Conservation (phyloP, 2,113 vertebrate genomes). For the Hippocampus guttulatus region DNA sequence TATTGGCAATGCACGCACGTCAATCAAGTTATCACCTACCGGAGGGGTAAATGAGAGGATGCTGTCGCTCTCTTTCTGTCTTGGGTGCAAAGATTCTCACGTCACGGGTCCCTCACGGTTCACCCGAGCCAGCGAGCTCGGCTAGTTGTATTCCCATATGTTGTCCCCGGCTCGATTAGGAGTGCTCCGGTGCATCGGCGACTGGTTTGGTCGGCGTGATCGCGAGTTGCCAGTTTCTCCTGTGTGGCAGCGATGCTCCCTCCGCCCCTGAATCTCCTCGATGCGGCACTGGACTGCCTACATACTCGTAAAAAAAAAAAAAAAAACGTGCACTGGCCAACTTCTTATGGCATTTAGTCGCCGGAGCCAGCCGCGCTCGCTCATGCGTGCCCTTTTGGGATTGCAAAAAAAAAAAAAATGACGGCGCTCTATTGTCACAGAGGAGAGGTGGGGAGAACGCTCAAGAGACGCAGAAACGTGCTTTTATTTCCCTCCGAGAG, state of each 20-base stretch:
- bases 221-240: constrained; percentile 54
- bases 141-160: constrained; percentile 67
- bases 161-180: constrained; percentile 56
- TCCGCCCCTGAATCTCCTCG: constrained; percentile 62
- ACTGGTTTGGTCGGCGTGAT: constrained; percentile 59
- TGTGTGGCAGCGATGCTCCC: constrained; percentile 50
- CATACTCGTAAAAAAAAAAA: constrained; percentile 11
- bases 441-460: constrained; percentile 27
- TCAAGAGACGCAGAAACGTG: constrained; percentile 36
- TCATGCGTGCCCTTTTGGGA: constrained; percentile 32
- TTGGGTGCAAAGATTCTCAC: constrained; percentile 32
- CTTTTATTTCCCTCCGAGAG: constrained; percentile 29
- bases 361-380: constrained; percentile 26
- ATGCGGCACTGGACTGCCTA: constrained; percentile 60
- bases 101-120: constrained; percentile 40
- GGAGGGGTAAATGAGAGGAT: constrained; percentile 35
- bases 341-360: constrained; percentile 55
- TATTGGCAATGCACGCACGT: constrained; percentile 52
- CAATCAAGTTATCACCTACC: constrained; percentile 65
- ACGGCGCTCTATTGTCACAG: constrained; percentile 29
- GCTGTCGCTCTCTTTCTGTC: constrained; percentile 30
- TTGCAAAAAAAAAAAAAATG: background rate
- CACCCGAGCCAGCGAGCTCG: constrained; percentile 48
- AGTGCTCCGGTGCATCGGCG: constrained; percentile 60
- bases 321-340: constrained; percentile 50